Conservation (phyloP, 2,113 vertebrate species). For the Sphyrna mokarran region DNA sequence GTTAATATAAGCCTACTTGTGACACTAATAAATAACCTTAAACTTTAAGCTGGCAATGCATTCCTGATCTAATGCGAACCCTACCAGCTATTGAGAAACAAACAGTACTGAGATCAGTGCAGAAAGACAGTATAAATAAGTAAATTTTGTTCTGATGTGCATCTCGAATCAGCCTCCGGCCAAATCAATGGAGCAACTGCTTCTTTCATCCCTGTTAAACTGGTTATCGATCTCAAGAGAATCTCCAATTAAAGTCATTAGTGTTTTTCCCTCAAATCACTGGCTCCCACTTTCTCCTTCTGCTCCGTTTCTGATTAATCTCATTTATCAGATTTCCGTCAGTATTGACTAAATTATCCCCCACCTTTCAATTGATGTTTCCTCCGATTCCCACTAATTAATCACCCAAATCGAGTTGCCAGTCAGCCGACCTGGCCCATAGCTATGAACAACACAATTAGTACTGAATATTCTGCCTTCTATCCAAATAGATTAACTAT, state of each 20-base stretch:
- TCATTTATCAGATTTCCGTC: background rate
- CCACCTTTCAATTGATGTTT: background rate
- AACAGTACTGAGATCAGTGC: background rate
- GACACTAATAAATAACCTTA: too few relatives aligned
- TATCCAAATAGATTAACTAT: background rate
- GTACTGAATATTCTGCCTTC: background rate
- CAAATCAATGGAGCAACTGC: background rate
- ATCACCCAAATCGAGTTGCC: background rate
- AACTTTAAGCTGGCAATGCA: background rate
- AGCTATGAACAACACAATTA: background rate
- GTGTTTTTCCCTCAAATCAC: background rate
- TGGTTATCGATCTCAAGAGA: background rate
- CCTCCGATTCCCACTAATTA: background rate
- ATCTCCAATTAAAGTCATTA: slow-evolving; percentile 9
- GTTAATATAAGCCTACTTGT: too few relatives aligned
- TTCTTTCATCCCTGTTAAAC: background rate
- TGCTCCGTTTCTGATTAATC: background rate
- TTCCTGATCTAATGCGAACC: background rate
- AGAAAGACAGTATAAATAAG: background rate
- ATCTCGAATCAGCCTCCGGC: background rate
- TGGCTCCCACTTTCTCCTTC: background rate
- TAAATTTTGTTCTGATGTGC: background rate
- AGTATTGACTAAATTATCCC: background rate
- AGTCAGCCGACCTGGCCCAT: background rate
- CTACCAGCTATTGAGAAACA: background rate